Percentiles rank a stretch among this genome's conserved stretches.
These are phyloP conservation scores for Narcine bancroftii DNA, from an alignment of 2,113 vertebrate genomes.

Conservation along the genomic window DNA sequence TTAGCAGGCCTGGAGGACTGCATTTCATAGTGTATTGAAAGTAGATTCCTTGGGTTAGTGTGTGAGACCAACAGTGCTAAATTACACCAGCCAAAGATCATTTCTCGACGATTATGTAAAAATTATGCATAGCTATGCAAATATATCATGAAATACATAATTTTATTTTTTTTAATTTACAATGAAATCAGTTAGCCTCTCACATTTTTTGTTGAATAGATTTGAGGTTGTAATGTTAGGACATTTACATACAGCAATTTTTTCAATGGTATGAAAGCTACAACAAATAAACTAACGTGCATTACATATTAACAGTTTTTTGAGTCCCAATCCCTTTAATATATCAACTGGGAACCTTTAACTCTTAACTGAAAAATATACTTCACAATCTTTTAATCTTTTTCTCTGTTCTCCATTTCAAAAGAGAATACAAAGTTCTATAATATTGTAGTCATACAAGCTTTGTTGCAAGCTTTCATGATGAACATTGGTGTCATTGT, in stretches of 20 bases:
- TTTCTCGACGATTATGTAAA: conserved; percentile 12
- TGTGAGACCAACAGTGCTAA: neutral
- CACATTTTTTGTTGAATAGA: neutral
- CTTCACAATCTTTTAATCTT: conserved; percentile 18
- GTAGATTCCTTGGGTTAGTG: conserved; percentile 18
- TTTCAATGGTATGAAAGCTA: neutral
- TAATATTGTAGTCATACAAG: neutral
- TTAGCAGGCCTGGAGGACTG: neutral
- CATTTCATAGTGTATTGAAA: conserved; percentile 15
- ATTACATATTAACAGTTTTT: neutral
- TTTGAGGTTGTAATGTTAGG: neutral
- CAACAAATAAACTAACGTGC: neutral
- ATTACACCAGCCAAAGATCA: neutral
- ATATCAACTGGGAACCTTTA: neutral
- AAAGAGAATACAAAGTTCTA: neutral
- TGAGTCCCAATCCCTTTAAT: neutral
- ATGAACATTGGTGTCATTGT: neutral
- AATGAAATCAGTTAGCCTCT: conserved; percentile 1
- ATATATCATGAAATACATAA: neutral
- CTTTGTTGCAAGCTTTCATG: neutral
- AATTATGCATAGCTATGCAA: conserved; percentile 8
- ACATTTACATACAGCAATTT: neutral
- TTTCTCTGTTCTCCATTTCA: neutral
- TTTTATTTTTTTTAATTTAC: neutral
- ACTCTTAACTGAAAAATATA: neutral